Base-by-base conservation (phyloP, 2,888 invertebrate species). In the Carpatolechia fugitivella region DNA sequence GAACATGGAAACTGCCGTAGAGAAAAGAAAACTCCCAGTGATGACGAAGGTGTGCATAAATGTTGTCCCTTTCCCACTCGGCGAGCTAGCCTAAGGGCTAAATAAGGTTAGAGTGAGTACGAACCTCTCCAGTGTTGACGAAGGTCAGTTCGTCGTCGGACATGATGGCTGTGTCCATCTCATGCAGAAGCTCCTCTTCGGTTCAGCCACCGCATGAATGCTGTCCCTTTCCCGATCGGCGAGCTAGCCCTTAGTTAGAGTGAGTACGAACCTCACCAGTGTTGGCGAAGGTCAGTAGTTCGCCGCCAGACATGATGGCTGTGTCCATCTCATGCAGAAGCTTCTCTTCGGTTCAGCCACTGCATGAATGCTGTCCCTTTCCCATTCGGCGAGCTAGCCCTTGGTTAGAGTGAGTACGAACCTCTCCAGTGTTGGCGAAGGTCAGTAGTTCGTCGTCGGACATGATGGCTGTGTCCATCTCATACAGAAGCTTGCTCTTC, bases 401-500 rank as follows among this genome's bases (percentile, higher is more conserved):
- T n/a, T n/a, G n/a, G n/a, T n/a, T n/a, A n/a, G n/a, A n/a, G n/a
- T n/a, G 8, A 30, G 8, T 30, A 30, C 30, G 6, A n/a, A 36
- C 93, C 84, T 93, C 96, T 78, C 95, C 95, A 1, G 93, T 91
- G 72, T 97, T 97, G 7, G 94, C 95, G 59, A 93, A 93, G 0
- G 95, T 94, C 20, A 91, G 74, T 0, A 93, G 78, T 58, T 94
- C 94, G 11, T 91, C 90, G 20, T 94, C 92, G 0, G 92, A 90
- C 69, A 94, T 90, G 3, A 94, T 78, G 0, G 95, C 91, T 0
- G 91, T 81, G 75, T 97, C 96, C 67, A 95, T 85, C 79, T 97
- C 97, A 69, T 96, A 96, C 3, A 92, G 81, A 29, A 97, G 74
- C 68, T 97, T 97, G n/a, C 65, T 94, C 95, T 54, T 96, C 94